Percentiles rank a stretch among this genome's conserved stretches.
These are phyloP conservation scores for Bemisia tabaci DNA, from an alignment of 1,140 invertebrate species.

Conservation along the genomic window DNA sequence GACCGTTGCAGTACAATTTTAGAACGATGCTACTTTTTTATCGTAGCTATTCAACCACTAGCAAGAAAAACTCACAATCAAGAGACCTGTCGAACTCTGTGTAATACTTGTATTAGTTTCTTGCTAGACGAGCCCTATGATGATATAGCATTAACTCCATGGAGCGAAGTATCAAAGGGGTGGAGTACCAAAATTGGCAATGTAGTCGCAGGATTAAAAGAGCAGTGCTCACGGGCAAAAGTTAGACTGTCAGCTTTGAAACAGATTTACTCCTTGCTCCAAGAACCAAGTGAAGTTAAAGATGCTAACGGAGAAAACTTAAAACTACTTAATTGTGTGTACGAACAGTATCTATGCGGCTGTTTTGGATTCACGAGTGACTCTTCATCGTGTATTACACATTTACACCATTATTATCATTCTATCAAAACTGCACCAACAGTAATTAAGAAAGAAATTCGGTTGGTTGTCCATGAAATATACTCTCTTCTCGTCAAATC, in stretches of 20 bases:
- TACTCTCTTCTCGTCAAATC: constrained; percentile 30
- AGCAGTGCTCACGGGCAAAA: neutral
- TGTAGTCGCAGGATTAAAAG: neutral
- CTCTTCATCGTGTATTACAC: constrained; percentile 29
- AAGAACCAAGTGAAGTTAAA: neutral
- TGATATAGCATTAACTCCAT: neutral
- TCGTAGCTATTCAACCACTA: neutral
- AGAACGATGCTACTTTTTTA: neutral
- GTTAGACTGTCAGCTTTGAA: neutral
- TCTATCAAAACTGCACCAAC: constrained; percentile 30
- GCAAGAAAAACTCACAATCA: neutral
- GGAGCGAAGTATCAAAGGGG: neutral
- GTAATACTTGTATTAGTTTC: neutral
- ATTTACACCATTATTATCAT: constrained; percentile 12
- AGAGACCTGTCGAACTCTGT: neutral
- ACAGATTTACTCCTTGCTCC: neutral
- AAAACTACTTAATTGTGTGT: constrained; percentile 21
- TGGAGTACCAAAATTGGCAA: neutral
- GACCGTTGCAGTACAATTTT: neutral
- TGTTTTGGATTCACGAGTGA: constrained; percentile 37
- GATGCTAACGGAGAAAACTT: neutral
- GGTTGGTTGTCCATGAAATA: constrained; percentile 33
- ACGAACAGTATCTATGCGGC: constrained; percentile 42
- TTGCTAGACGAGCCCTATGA: neutral
- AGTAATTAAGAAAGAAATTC: constrained; percentile 31